Evolutionary conservation across 2,797 vertebrate genomes (phyloP).

Genomic region (Falco concolor): DNA sequence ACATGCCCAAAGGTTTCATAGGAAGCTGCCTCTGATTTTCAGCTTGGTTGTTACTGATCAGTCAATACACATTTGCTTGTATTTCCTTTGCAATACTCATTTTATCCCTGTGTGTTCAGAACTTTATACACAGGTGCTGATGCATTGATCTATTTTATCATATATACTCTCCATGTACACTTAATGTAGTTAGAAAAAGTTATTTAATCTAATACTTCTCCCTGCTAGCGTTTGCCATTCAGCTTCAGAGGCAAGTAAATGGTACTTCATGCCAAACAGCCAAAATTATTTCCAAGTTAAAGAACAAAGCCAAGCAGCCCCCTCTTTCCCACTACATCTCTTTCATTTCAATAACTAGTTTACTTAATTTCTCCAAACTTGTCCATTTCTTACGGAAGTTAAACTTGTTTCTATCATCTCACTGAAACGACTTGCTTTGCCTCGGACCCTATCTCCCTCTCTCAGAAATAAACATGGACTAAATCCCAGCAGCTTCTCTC

Average conservation of each 20-base stretch:
- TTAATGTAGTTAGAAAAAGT: not conserved
- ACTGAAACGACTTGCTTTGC: not conserved
- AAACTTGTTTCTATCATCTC: not conserved
- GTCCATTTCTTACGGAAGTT: not conserved
- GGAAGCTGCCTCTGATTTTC: not conserved
- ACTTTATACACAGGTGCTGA: not conserved
- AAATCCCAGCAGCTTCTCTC: not conserved
- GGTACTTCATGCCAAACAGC: not conserved
- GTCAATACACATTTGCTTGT: not conserved
- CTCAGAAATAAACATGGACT: not conserved
- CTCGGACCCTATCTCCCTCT: not conserved
- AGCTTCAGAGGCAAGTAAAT: not conserved
- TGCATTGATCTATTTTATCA: not conserved
- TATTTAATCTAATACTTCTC: not conserved
- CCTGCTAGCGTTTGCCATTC: not conserved
- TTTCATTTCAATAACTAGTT: not conserved
- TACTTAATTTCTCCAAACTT: not conserved
- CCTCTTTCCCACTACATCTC: rapidly evolving
- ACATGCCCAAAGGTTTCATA: not conserved
- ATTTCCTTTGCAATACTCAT: not conserved
- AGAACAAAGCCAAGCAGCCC: not conserved
- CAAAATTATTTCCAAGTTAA: not conserved
- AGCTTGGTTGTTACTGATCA: not conserved
- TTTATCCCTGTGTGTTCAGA: not conserved
- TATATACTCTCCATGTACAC: not conserved